Percentiles rank a stretch among this genome's conserved stretches.
These are phyloP conservation scores for Apamea sordens DNA, from an alignment of 2,888 invertebrate genomes.

Conservation along the genomic window DNA sequence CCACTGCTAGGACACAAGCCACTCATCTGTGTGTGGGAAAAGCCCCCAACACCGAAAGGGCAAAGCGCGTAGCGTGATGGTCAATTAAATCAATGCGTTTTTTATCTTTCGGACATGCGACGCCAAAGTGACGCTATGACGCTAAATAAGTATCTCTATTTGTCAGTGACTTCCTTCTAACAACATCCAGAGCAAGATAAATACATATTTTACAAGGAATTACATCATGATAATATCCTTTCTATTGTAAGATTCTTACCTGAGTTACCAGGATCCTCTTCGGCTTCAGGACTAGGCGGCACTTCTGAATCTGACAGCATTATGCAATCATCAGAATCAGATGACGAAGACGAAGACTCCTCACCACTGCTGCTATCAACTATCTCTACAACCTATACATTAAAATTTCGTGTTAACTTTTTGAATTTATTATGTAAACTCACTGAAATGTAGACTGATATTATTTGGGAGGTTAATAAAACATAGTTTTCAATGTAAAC, in stretches of 20 bases:
- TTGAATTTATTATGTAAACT: neutral
- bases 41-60: neutral
- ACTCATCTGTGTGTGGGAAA: neutral
- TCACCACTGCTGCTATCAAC: constrained; percentile 92
- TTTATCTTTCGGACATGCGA: neutral
- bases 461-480: neutral
- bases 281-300: constrained; percentile 94
- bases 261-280: constrained; percentile 97
- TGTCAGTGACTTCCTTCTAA: neutral
- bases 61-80: neutral
- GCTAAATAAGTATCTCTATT: neutral
- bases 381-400: constrained; percentile 93
- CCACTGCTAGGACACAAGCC: neutral
- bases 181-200: neutral
- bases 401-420: constrained; percentile 52
- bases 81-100: neutral
- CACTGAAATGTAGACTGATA: constrained; percentile 15
- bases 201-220: neutral
- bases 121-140: neutral
- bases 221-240: neutral
- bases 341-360: constrained; percentile 90
- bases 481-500: neutral
- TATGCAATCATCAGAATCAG: constrained; percentile 96
- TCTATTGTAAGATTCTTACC: constrained; percentile 84
- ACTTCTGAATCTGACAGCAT: constrained; percentile 96